A percentile compares a stretch with the other conserved stretches of the same genome.
Conservation (phyloP, 2,113 vertebrate species). For the Ibidorhyncha struthersii region DNA sequence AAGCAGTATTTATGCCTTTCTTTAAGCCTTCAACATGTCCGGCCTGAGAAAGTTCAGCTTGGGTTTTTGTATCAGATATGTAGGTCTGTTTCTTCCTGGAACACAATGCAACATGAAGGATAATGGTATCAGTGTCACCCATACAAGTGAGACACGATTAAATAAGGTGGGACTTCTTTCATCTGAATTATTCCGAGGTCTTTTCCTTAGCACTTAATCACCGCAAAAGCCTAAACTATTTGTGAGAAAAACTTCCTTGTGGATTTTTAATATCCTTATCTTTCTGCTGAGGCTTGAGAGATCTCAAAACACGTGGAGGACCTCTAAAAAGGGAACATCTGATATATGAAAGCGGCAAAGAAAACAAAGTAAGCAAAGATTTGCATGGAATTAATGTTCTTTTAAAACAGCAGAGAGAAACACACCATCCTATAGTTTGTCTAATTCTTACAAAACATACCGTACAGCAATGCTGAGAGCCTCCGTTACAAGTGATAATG, state of each 20-base stretch:
- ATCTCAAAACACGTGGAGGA: not conserved
- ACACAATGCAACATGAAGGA: not conserved
- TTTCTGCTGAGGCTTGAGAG: not conserved
- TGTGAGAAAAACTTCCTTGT: not conserved
- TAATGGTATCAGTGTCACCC: not conserved
- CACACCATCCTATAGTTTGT: not conserved
- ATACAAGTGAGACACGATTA: not conserved
- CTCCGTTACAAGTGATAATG: slow-evolving; percentile 17
- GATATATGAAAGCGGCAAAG: not conserved
- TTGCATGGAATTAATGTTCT: not conserved
- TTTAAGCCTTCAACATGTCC: not conserved
- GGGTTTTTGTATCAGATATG: not conserved
- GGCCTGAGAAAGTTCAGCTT: not conserved
- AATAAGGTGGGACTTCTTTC: not conserved
- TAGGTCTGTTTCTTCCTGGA: slow-evolving; percentile 8
- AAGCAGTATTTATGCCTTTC: not conserved
- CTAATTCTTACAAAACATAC: not conserved
- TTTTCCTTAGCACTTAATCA: not conserved
- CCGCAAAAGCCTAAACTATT: not conserved
- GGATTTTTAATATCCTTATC: not conserved
- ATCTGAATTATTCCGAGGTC: not conserved
- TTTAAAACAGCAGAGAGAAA: not conserved
- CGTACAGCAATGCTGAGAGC: not conserved
- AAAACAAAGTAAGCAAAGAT: not conserved
- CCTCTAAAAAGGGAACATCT: not conserved